Percentiles rank a stretch among this genome's conserved stretches.
Evolutionary conservation across 1,140 invertebrate species (phyloP).

Genomic region (Drosophila kohkoa): DNA sequence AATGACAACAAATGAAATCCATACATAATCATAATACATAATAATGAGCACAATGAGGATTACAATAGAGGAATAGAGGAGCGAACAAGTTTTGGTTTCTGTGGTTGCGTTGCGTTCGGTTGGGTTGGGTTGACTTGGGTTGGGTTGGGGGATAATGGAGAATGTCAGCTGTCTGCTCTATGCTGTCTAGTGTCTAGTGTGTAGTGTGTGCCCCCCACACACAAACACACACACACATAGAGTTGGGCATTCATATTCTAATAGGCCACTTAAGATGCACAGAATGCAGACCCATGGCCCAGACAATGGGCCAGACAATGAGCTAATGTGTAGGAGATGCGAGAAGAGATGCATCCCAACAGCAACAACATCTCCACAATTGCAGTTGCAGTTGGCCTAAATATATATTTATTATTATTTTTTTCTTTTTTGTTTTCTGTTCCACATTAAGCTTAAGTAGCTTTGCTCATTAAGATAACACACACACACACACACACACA

Average conservation of each 20-base stretch:
- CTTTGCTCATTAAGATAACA: constrained; percentile 72
- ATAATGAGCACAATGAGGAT: constrained; percentile 48
- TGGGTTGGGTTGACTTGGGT: neutral
- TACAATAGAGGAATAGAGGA: neutral
- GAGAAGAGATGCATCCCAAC: constrained; percentile 5
- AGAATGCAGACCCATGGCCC: constrained; percentile 45
- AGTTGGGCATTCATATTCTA: constrained; percentile 65
- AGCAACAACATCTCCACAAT: neutral
- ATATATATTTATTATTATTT: constrained; percentile 30
- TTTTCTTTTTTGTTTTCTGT: constrained; percentile 6
- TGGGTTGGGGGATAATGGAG: neutral
- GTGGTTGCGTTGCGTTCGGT: neutral
- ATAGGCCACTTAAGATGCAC: constrained; percentile 71
- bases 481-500: constrained; percentile 13
- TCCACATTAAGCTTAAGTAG: constrained; percentile 71
- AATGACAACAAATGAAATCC: constrained; percentile 66
- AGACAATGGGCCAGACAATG: constrained; percentile 47
- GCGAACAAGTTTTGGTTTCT: too few species aligned
- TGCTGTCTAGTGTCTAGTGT: constrained; percentile 6
- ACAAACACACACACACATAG: neutral
- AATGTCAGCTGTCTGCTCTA: constrained; percentile 11
- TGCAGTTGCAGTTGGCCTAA: constrained; percentile 48
- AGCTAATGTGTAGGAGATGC: constrained; percentile 1
- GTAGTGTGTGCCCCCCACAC: constrained; percentile 8
- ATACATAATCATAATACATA: constrained; percentile 71